Evolutionary conservation across 2,113 vertebrate genomes (phyloP).

Genomic region (Podarcis muralis): DNA sequence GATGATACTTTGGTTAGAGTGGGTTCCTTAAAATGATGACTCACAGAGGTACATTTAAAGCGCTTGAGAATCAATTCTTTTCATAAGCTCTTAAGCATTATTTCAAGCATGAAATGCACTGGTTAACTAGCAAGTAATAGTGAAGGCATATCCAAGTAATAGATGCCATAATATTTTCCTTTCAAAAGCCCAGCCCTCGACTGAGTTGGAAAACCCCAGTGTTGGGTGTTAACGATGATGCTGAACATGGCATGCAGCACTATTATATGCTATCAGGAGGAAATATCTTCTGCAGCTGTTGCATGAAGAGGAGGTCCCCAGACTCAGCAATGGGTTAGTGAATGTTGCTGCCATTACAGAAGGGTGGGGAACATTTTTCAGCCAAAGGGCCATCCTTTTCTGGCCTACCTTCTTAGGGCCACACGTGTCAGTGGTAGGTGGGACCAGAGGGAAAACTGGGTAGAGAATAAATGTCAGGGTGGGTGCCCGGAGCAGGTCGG

Average conservation of each 20-base stretch:
- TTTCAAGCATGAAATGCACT: constrained; percentile 13
- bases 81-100: constrained; percentile 1
- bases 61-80: constrained; percentile 15
- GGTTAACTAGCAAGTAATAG: neutral
- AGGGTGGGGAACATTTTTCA: too few species aligned
- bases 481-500: neutral
- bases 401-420: too few species aligned
- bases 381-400: too few species aligned
- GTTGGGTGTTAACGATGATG: neutral
- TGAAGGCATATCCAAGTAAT: neutral
- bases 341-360: too few species aligned
- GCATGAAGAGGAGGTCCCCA: neutral
- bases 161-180: neutral
- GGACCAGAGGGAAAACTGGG: too few species aligned
- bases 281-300: neutral
- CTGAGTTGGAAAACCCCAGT: neutral
- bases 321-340: neutral
- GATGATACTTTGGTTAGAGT: constrained; percentile 4
- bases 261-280: neutral
- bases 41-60: neutral
- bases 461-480: too few species aligned
- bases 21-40: neutral
- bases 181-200: neutral
- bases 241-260: neutral
- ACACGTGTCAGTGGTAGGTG: too few species aligned